Evolutionary conservation across 2,888 invertebrate genomes (phyloP), one percentile per base, ranked within the genome.

Genomic region (Drosophila fungiperda): DNA sequence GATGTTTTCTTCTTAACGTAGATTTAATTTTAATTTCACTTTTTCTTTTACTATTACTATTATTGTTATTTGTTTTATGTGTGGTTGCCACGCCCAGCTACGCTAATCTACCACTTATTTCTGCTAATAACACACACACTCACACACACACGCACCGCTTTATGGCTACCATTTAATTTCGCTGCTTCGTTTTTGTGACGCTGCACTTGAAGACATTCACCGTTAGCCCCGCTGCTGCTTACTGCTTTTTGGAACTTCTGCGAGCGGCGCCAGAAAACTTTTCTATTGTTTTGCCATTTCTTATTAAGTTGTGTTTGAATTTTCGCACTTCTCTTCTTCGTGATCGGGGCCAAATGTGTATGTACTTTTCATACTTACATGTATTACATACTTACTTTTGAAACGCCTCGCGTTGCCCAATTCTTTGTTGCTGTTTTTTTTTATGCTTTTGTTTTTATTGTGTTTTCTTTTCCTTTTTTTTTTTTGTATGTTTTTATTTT

Each of bases 21-120:
- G 68, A 81, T 81, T 80, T 78, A 57, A 78, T 78, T 81, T 80
- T 75, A 69, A 80, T 80, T 74, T 80, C 78, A 75, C 71, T 75
- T 78, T 67, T 76, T 73, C 65, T 68, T 81, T 81, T 81, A 81
- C 75, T 75, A 74, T 80, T 80, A 81, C 71, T 74, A 74, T 81
- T 80, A 80, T 73, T 80, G 77, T 76, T 71, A 74, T 81, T 72
- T 74, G 66, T 62, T 67, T 77, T 59, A 69, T 62, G 45, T 65
- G 33, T 53, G 54, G 65, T 23, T 61, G 65, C 60, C 65, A 64
- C 54, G 53, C 63, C 48, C 60, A 48, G 33, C 42, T n/a, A 38
- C 62, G 55, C 76, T 79, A 76, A 80, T 80, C 73, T 66, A 58
- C 49, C 54, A 64, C 68, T 76, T 80, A 76, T 67, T 80, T 77